Conservation (phyloP, 2,113 vertebrate genomes). For the Pollachius pollachius region DNA sequence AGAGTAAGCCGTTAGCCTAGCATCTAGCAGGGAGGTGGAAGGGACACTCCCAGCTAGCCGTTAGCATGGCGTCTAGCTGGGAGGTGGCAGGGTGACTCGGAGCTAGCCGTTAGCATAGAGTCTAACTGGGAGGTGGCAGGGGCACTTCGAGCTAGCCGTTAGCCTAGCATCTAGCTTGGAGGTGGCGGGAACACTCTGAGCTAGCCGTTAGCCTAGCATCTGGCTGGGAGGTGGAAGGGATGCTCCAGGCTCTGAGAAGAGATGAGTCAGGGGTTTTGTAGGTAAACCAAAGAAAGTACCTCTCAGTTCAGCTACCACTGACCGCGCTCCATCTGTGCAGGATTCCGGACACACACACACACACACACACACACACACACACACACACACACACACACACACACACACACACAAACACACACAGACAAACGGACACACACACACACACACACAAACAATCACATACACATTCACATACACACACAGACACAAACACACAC, state of each 20-base stretch:
- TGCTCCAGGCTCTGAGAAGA: background rate
- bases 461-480: background rate
- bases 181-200: background rate
- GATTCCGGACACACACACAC: background rate
- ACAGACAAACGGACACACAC: background rate
- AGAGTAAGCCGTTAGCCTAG: too few species aligned
- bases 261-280: slow-evolving; percentile 8
- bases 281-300: too few species aligned
- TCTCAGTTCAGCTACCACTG: slow-evolving; percentile 1
- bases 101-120: background rate
- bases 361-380: background rate
- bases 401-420: background rate
- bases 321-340: slow-evolving; percentile 10
- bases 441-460: background rate
- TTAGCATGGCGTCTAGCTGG: background rate
- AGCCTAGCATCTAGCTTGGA: background rate
- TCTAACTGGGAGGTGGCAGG: background rate
- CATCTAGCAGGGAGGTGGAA: background rate
- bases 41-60: background rate
- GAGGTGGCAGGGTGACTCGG: background rate
- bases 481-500: background rate
- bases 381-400: background rate
- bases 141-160: too few species aligned
- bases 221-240: background rate
- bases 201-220: background rate